Evolutionary conservation across 2,888 invertebrate species (phyloP).

Genomic region (Criorhina ranunculi): DNA sequence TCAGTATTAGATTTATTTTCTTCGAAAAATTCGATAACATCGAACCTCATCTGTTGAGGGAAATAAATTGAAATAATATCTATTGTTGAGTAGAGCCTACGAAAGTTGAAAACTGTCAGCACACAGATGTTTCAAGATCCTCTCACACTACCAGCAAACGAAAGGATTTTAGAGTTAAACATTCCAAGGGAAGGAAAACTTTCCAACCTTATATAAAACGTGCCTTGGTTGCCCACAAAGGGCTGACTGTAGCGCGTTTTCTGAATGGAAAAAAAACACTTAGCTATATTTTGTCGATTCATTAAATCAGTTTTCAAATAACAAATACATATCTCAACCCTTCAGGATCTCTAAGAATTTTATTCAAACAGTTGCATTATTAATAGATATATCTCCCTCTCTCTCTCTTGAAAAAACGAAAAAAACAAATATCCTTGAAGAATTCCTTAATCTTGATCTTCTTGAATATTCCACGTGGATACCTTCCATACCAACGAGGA

Average conservation of each 20-base stretch:
- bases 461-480: neutral
- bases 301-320: too few species aligned
- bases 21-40: neutral
- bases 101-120: conserved; percentile 1
- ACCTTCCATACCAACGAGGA: neutral
- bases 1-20: neutral
- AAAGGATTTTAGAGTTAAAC: neutral
- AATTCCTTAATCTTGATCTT: neutral
- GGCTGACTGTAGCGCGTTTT: too few species aligned
- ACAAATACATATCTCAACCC: too few species aligned
- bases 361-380: neutral
- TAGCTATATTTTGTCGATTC: too few species aligned
- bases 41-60: neutral
- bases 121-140: conserved; percentile 4
- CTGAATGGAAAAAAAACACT: too few species aligned
- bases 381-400: too few species aligned
- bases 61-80: neutral
- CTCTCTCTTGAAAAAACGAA: neutral
- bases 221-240: neutral
- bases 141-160: neutral
- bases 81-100: neutral
- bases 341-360: too few species aligned
- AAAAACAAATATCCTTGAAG: neutral
- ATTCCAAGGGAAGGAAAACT: neutral
- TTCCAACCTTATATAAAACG: neutral